A percentile compares a stretch with the other conserved stretches of the same genome.
Conservation (phyloP, 2,113 vertebrate genomes). For the Eubucco bourcierii region DNA sequence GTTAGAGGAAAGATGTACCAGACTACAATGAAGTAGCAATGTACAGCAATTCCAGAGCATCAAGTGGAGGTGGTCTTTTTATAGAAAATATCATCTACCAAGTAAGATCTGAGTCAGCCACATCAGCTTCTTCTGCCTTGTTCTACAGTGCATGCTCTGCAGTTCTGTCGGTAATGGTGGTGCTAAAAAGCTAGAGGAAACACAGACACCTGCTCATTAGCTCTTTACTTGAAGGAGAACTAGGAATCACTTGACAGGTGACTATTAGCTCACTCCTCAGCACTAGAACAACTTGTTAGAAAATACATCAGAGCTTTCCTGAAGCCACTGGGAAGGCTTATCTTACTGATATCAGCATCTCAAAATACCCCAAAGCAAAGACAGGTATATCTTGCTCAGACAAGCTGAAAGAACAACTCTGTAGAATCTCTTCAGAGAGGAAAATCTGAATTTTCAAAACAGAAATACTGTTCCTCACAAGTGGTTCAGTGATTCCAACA, state of each 20-base stretch:
- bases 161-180: not conserved
- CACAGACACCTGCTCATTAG: not conserved
- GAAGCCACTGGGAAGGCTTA: not conserved
- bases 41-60: not conserved
- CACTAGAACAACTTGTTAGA: not conserved
- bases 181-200: not conserved
- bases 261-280: not conserved
- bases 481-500: not conserved
- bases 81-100: not conserved
- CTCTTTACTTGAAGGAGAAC: not conserved
- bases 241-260: not conserved
- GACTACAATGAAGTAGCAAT: not conserved
- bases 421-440: not conserved
- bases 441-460: not conserved
- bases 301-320: not conserved
- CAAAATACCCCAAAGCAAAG: not conserved
- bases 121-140: not conserved
- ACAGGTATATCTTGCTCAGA: not conserved
- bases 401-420: not conserved
- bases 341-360: not conserved
- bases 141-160: not conserved
- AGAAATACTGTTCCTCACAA: conserved; percentile 1
- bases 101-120: not conserved
- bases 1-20: not conserved
- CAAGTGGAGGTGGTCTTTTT: not conserved